Base-by-base conservation (phyloP, 2,888 invertebrate species). In the Tinea semifulvella region DNA sequence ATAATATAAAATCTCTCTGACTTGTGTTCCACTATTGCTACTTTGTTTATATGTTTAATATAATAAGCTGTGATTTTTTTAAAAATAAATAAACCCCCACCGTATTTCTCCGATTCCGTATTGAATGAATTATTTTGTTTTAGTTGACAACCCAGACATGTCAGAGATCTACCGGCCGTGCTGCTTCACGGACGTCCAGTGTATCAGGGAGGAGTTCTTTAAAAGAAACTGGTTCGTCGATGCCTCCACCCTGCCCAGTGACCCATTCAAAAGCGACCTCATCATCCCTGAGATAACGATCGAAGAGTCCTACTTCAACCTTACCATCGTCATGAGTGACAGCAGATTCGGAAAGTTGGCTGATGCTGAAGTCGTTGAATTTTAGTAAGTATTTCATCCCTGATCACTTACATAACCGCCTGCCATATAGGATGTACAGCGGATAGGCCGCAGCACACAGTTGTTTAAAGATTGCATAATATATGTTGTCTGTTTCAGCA, bases 151-250 rank as follows among this genome's bases (percentile, higher is more conserved):
- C n/a, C 36, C 36, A 2, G 36, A 36, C 18, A 16, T 36, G 18
- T 36, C 36, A 36, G 36, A 36, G 3, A 36, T 36, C 18, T 36
- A 36, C 10, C 36, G 36, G 10, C 36, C 36, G 2, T 36, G 36
- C n/a, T 36, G 36, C 18, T 18, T 36, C 36, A 36, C 17, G 17
- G 36, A 36, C 36, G 2, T 18, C 14, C 36, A 36, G 18, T 36
- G 36, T 18, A 36, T 36, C 36, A 36, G 36, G n/a, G 36, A 36
- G 16, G 36, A 36, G 36, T 36, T 36, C 18, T n/a, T 36, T 2
- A 36, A 36, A 18, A 16, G n/a, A 16, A 36, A 36, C 16, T 36
- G 36, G 36, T 36, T 36, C 10, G 36, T 36, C 14, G 18, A 16
- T 18, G n/a, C 18, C 17, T 10, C 36, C 2, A 10, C 16, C 10